phyloP scores from a whole-genome alignment of 2,888 invertebrate species.

The Iphiclides podalirius region DNA sequence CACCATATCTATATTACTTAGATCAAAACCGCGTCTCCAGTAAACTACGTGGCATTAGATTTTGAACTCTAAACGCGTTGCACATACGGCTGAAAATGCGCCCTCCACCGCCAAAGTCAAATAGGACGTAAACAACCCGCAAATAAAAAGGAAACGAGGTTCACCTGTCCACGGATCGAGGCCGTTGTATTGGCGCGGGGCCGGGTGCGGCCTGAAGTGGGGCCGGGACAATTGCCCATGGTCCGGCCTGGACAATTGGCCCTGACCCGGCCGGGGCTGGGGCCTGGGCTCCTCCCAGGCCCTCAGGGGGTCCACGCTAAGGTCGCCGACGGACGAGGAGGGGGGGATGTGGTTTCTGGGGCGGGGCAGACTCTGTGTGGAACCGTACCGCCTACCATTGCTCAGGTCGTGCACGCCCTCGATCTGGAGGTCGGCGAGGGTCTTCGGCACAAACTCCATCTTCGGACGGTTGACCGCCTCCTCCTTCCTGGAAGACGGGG shows the following conservation, averaged over 20 bases:
- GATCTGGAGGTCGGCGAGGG: slow-evolving; percentile 91
- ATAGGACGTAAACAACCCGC: no score
- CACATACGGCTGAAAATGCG: no score
- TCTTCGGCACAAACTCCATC: slow-evolving; percentile 94
- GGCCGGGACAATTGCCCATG: slow-evolving; percentile 26
- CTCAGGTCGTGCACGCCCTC: slow-evolving; percentile 87
- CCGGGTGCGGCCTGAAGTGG: slow-evolving; percentile 59
- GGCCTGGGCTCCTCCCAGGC: slow-evolving; percentile 61
- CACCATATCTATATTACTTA: no score
- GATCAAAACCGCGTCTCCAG: no score
- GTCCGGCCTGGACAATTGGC: neutral
- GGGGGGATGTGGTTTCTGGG: slow-evolving; percentile 56
- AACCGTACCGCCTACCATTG: slow-evolving; percentile 82
- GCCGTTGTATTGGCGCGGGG: slow-evolving; percentile 69
- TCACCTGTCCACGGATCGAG: slow-evolving; percentile 82
- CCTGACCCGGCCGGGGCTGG: slow-evolving; percentile 27
- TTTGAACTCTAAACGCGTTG: no score
- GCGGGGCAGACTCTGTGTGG: slow-evolving; percentile 69
- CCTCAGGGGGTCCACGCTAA: slow-evolving; percentile 57
- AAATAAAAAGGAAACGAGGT: no score
- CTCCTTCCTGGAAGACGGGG: slow-evolving; percentile 91
- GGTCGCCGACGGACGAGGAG: slow-evolving; percentile 67
- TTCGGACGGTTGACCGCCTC: slow-evolving; percentile 94
- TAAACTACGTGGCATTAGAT: no score
- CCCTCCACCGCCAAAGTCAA: no score